phyloP scores from a whole-genome alignment of 1,140 invertebrate species.

The Pseudomyrmex cubaensis region DNA sequence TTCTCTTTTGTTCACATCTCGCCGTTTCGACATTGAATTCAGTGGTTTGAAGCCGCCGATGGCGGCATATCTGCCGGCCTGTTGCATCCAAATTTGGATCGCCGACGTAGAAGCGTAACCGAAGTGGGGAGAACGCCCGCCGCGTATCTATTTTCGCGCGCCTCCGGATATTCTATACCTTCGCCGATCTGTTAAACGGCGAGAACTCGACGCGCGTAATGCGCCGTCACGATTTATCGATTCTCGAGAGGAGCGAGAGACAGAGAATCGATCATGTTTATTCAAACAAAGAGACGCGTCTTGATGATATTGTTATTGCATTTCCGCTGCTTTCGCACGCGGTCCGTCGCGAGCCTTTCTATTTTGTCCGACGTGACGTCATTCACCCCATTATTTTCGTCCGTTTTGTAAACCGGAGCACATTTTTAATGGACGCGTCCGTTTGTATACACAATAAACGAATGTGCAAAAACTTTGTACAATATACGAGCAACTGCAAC shows the following conservation, averaged over 20 bases:
- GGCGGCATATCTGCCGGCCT: slow-evolving; percentile 58
- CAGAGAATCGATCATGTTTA: slow-evolving; percentile 24
- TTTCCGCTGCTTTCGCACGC: neutral
- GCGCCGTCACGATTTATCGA: slow-evolving; percentile 9
- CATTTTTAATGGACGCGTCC: neutral
- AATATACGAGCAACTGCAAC: neutral
- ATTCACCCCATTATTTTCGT: slow-evolving; percentile 24
- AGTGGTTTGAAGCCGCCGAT: slow-evolving; percentile 12
- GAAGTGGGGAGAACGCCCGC: slow-evolving; percentile 72
- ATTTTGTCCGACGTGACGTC: neutral
- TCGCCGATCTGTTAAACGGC: neutral
- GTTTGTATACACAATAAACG: neutral
- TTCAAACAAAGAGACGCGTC: neutral
- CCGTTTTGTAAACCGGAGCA: no score
- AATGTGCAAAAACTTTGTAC: neutral
- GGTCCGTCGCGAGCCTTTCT: neutral
- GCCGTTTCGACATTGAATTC: slow-evolving; percentile 61
- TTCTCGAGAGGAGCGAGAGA: neutral
- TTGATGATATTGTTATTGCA: neutral
- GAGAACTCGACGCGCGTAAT: slow-evolving; percentile 40
- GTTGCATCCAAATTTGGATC: slow-evolving; percentile 85
- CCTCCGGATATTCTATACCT: slow-evolving; percentile 81
- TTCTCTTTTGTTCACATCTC: slow-evolving; percentile 22
- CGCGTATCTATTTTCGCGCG: slow-evolving; percentile 81
- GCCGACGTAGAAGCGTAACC: slow-evolving; percentile 67